Conservation (phyloP, 2,113 vertebrate species). For the Struthio camelus region DNA sequence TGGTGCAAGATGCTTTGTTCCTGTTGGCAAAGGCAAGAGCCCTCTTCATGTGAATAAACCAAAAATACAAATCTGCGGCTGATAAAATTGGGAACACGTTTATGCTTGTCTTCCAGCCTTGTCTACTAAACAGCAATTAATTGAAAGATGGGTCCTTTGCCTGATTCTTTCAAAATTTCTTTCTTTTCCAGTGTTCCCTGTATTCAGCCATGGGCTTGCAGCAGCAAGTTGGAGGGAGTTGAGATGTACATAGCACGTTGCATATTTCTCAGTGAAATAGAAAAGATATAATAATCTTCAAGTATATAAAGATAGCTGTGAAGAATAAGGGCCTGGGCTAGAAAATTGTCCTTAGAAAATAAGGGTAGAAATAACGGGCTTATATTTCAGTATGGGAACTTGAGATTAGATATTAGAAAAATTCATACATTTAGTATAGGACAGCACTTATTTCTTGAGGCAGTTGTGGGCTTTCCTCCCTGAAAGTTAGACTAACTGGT, state of each 20-base stretch:
- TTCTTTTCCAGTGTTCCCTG: background rate
- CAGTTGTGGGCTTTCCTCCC: background rate
- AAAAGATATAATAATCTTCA: background rate
- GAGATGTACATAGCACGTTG: background rate
- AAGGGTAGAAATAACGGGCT: background rate
- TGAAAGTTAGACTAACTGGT: background rate
- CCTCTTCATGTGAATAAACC: conserved; percentile 54
- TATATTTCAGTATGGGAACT: background rate
- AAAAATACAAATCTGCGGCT: conserved; percentile 50
- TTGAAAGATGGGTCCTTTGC: conserved; percentile 57
- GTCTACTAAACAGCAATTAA: conserved; percentile 69
- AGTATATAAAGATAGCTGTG: background rate
- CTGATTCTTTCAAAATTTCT: background rate
- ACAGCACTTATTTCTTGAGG: background rate
- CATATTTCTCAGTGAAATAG: conserved; percentile 9
- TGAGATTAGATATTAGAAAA: background rate
- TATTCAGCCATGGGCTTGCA: background rate
- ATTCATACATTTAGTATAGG: background rate
- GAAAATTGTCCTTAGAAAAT: background rate
- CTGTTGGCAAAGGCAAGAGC: conserved; percentile 63
- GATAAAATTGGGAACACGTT: conserved; percentile 68
- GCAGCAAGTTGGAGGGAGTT: conserved; percentile 13
- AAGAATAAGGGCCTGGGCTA: background rate
- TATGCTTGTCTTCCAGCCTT: conserved; percentile 67
- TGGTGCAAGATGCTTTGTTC: conserved; percentile 68